Evolutionary conservation across 2,113 vertebrate species (phyloP), one percentile per base, ranked within the genome.

Genomic region (Dipodomys stephensi): DNA sequence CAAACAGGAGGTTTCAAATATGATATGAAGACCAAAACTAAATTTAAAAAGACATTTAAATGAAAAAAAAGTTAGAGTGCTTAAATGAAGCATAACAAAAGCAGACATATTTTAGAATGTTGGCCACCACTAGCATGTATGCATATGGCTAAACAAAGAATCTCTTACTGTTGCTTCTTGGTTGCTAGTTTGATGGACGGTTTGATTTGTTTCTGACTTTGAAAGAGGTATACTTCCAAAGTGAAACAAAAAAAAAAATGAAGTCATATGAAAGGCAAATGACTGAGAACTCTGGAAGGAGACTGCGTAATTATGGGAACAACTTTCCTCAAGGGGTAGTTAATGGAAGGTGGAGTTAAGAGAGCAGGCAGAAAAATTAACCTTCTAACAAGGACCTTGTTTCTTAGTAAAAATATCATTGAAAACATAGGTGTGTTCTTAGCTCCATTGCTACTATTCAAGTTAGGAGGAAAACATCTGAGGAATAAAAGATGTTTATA

Each of bases 261-360:
- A 90, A 39, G 35, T 39, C 35, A 39, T 39, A 39, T 39, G 35
- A 39, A 39, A 74, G 94, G 85, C 32, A 79, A 92, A 76, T 83
- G 65, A 90, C 32, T 68, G 71, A 86, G 90, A 87, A 71, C 9
- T 93, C 15, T 83, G 35, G n/a, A 67, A 86, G 82, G 71, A 81
- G 3, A 73, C 65, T 53, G 5, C 68, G 30, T 71, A 68, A 87
- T 67, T 87, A 81, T 49, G 35, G 44, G 20, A 85, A 57, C 28
- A 76, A 49, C 7, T 84, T 88, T 30, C 35, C 73, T 27, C 32
- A 88, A 60, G 65, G 71, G 27, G 19, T 71, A 71, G 16, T n/a
- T 71, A 65, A 18, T n/a, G 67, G 30, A 7, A 72, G 11, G 15
- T 20, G 4, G 30, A 46, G 23, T 74, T 71, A 78, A 85, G 82